Evolutionary conservation across 2,113 vertebrate species (phyloP), one percentile per base, ranked within the genome.

Genomic region (Vulpes ferrilata): DNA sequence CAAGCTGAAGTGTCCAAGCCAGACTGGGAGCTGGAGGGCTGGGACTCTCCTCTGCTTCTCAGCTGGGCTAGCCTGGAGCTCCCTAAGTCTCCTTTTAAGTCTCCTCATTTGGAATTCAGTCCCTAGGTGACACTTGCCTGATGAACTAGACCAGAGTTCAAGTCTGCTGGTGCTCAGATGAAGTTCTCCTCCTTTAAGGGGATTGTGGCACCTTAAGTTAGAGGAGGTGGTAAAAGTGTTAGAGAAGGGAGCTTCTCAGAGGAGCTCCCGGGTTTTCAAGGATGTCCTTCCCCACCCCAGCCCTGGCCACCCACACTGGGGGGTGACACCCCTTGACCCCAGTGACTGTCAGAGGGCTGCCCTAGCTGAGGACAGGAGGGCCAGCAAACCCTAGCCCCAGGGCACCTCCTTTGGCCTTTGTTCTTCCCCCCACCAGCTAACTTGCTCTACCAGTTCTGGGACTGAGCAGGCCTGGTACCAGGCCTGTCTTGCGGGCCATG

Each of bases 401-500:
- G 69, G 93, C 51, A 43, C 67, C 53, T 90, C 95, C 93, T 93
- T 64, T 59, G 79, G 87, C 90, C 92, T 95, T 96, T 97, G 90
- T 88, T 43, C 84, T 17, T 51, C n/a, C 79, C 71, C 79, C 71
- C 60, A 67, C 48, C 15, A 35, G 79, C 19, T 51, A 97, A 97
- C 98, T 97, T 0, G 96, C 91, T 97, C 83, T 97, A 95, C 97
- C 96, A 97, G 97, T 98, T 97, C 91, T 88, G 85, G 74, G 67
- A 13, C 55, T n/a, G 55, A 93, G 76, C 22, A 11, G 59, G 62
- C 51, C 20, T 78, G n/a, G 17, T 76, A 89, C 96, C 96, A 96
- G 96, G 87, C 27, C 86, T 94, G 59, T 59, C 53, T 88, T 65
- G 69, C 32, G 35, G 64, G 69, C 67, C 6, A 2, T 6, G 43